These are phyloP conservation scores for Mesocricetus auratus DNA, from an alignment of 2,113 vertebrate species.

Conservation along the genomic window DNA sequence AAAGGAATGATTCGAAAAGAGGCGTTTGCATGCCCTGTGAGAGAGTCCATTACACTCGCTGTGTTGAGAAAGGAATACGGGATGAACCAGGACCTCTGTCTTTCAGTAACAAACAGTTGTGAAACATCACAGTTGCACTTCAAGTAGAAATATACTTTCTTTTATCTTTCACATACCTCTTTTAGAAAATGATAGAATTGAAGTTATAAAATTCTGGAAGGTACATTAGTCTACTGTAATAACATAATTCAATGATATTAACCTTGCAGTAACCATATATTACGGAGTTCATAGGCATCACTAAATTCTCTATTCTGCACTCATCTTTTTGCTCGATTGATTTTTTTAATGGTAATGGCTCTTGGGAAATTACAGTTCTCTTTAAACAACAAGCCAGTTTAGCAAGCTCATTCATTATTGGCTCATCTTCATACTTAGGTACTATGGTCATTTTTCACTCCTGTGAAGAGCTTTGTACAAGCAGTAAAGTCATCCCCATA, in stretches of 20 bases:
- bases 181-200: not conserved
- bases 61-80: not conserved
- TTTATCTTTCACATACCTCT: slow-evolving; percentile 7
- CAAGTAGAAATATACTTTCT: not conserved
- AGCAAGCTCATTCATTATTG: not conserved
- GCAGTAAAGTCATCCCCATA: slow-evolving; percentile 40
- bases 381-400: slow-evolving; percentile 12
- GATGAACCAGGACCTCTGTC: not conserved
- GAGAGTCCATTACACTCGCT: not conserved
- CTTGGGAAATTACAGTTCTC: slow-evolving; percentile 30
- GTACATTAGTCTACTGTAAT: not conserved
- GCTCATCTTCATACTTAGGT: slow-evolving; percentile 30
- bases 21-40: not conserved
- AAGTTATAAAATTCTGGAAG: slow-evolving; percentile 20
- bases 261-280: not conserved
- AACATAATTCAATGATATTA: not conserved
- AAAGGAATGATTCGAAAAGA: not conserved
- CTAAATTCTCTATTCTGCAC: not conserved
- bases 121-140: not conserved
- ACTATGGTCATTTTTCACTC: not conserved
- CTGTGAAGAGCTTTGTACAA: not conserved
- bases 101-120: not conserved
- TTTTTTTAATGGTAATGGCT: not conserved
- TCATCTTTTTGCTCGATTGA: slow-evolving; percentile 22
- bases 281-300: not conserved